Base-by-base conservation (phyloP, 2,113 vertebrate species). In the Hydrochoerus hydrochaeris region DNA sequence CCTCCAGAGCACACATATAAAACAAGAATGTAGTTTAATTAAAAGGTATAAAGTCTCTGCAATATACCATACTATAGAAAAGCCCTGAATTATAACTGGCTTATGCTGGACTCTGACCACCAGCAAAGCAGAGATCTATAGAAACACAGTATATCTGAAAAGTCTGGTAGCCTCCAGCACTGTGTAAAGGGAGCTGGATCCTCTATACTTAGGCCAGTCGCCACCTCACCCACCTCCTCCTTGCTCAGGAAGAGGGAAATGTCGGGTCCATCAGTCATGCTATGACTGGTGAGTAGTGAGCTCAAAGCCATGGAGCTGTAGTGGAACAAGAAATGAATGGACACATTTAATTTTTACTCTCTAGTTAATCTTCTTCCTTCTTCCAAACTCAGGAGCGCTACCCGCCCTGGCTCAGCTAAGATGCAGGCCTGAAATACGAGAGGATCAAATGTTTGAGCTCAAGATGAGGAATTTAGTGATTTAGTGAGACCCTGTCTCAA, bases 21-120 rank as follows among this genome's bases (percentile, higher is more conserved):
- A 92, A 84, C 12, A 63, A 5, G 12, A 87, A 46, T 49, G 63
- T 57, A 80, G 67, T 52, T 84, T 84, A 88, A 87, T 90, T 87
- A 90, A 88, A 92, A 95, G 63, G 13, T 38, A 97, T 24, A 88
- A 90, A 83, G 63, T 49, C 52, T 84, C 63, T 32, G 41, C 38
- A 78, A 84, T 26, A 54, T 1, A 67, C 5, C 32, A 28, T 5
- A 52, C 24, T 20, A 24, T 0, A n/a, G 65, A 58, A 88, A 91
- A 92, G 9, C 17, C 24, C 28, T 60, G 9, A 49, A 63, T 60
- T 14, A 82, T 20, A 69, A 26, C 4, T 77, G 28, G 57, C 28
- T 30, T 78, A 65, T 86, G 92, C n/a, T 85, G 57, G 32, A 63
- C 63, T 83, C 81, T 75, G 38, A 81, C 67, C 44, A 77, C 60